A percentile compares a stretch with the other conserved stretches of the same genome.
Conservation (phyloP, 2,113 vertebrate species). For the Mungos mungo region DNA sequence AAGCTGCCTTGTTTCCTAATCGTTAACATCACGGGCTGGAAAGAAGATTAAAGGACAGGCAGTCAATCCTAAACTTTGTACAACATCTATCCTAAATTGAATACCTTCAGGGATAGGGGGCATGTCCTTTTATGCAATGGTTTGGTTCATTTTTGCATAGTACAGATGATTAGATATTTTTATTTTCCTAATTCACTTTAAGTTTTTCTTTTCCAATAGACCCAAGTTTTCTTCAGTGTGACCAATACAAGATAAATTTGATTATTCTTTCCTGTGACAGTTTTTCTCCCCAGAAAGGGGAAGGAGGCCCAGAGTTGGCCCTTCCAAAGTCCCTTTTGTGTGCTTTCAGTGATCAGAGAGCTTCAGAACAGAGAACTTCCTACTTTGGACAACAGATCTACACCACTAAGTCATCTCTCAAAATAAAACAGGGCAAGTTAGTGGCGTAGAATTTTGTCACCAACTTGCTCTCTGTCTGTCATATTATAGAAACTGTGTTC, state of each 20-base stretch:
- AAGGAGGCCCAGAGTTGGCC: not conserved
- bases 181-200: not conserved
- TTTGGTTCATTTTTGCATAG: not conserved
- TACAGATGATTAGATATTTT: not conserved
- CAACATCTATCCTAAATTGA: not conserved
- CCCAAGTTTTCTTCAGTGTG: not conserved
- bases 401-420: not conserved
- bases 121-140: not conserved
- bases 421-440: not conserved
- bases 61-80: not conserved
- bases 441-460: conserved; percentile 18
- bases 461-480: not conserved
- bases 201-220: not conserved
- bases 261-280: not conserved
- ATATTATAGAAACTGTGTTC: not conserved
- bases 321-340: not conserved
- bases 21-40: not conserved
- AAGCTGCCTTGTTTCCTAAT: not conserved
- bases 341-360: not conserved
- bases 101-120: not conserved
- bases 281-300: not conserved
- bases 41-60: not conserved
- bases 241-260: not conserved
- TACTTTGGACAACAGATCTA: not conserved
- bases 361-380: not conserved